These are phyloP conservation scores for Lethenteron reissneri DNA, from an alignment of 2,113 vertebrate genomes.

Conservation along the genomic window DNA sequence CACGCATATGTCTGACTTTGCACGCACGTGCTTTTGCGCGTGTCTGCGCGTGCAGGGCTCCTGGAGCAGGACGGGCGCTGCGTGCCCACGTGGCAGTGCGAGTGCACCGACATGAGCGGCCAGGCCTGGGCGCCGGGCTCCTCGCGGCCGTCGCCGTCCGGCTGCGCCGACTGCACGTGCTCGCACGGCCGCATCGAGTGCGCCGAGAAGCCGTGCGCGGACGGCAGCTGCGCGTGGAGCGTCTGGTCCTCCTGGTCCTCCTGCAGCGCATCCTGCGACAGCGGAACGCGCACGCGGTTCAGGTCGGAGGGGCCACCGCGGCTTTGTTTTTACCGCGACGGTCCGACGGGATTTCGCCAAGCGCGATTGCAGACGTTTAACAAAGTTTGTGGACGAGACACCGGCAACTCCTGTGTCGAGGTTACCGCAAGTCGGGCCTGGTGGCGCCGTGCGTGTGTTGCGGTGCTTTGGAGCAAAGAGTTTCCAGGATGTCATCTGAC, in stretches of 20 bases:
- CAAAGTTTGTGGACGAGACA: too few species aligned
- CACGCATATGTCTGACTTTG: too few species aligned
- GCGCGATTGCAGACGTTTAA: too few species aligned
- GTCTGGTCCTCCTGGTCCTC: conserved; percentile 50
- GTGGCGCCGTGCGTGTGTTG: too few species aligned
- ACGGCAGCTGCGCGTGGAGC: conserved; percentile 37
- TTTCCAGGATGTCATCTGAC: too few species aligned
- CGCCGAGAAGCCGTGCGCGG: conserved; percentile 22
- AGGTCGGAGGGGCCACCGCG: conserved; percentile 19
- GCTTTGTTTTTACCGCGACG: too few species aligned
- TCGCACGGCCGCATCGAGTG: conserved; percentile 31
- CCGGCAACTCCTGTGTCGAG: too few species aligned
- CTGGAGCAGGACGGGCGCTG: conserved; percentile 42
- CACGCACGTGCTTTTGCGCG: not conserved
- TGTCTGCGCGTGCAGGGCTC: conserved; percentile 13
- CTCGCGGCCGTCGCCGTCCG: conserved; percentile 22
- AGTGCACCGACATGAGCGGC: conserved; percentile 38
- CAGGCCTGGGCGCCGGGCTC: conserved; percentile 46
- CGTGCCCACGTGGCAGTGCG: conserved; percentile 38
- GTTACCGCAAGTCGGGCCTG: too few species aligned
- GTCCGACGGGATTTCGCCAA: too few species aligned
- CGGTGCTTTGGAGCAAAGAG: too few species aligned
- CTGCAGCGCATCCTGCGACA: conserved; percentile 43
- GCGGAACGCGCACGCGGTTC: conserved; percentile 34
- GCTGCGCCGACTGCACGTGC: conserved; percentile 54